phyloP scores from a whole-genome alignment of 2,888 invertebrate genomes.

The Rhagonycha lutea region DNA sequence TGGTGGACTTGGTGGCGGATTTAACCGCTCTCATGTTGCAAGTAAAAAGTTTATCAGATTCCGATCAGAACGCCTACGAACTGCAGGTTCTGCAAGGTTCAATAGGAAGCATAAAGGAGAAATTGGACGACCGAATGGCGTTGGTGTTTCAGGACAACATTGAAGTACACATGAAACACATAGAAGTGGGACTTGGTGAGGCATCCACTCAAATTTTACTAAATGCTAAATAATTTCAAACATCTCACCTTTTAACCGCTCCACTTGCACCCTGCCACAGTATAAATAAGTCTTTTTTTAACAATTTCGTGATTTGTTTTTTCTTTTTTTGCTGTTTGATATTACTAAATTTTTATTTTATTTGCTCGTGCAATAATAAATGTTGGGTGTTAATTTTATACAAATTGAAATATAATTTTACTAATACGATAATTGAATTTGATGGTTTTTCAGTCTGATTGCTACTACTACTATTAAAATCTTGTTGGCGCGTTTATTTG shows the following conservation, averaged over 20 bases:
- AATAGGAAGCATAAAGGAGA: constrained; percentile 84
- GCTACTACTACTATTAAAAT: background rate
- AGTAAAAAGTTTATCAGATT: constrained; percentile 78
- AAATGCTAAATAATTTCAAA: background rate
- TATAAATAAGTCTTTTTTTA: background rate
- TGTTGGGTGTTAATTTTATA: background rate
- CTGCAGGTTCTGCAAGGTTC: constrained; percentile 89
- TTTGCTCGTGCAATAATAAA: background rate
- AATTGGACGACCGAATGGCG: constrained; percentile 75
- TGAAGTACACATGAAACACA: constrained; percentile 89
- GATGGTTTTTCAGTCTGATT: background rate
- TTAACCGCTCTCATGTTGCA: constrained; percentile 89
- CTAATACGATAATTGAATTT: background rate
- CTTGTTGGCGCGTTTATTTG: background rate
- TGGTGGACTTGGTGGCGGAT: constrained; percentile 82
- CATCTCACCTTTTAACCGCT: background rate
- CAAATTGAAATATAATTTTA: background rate
- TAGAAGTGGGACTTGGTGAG: constrained; percentile 71
- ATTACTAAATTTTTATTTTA: background rate
- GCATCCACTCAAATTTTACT: constrained; percentile 15
- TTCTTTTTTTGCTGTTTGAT: background rate
- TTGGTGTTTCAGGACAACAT: constrained; percentile 84
- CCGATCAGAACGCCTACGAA: constrained; percentile 88
- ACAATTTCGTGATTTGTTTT: background rate
- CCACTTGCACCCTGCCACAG: background rate